A percentile compares a stretch with the other conserved stretches of the same genome.
phyloP scores from a whole-genome alignment of 2,888 invertebrate genomes.

The Rhodophaea formosa region DNA sequence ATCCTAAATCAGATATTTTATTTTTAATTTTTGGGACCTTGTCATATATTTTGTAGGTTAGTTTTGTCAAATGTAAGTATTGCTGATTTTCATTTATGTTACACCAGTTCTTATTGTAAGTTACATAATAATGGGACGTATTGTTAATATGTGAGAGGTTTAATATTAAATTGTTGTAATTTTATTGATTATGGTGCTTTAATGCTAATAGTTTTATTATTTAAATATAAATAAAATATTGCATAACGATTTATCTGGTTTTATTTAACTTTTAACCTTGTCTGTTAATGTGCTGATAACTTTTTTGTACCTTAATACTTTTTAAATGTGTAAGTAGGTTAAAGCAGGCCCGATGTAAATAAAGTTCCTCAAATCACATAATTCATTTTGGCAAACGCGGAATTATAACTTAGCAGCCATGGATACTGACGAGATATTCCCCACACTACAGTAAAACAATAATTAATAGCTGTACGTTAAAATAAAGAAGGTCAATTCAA shows the following conservation, averaged over 20 bases:
- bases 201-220: constrained; percentile 39
- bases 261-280: neutral
- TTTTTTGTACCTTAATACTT: no score
- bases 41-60: neutral
- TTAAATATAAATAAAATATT: constrained; percentile 15
- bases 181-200: constrained; percentile 65
- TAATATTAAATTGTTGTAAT: constrained; percentile 57
- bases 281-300: no score
- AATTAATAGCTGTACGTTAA: no score
- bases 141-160: constrained; percentile 56
- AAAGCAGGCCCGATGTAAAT: no score
- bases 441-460: no score
- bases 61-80: neutral
- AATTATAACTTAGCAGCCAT: no score
- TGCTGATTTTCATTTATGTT: constrained; percentile 17
- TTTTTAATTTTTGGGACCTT: neutral
- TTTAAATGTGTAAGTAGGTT: no score
- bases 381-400: no score
- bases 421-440: no score
- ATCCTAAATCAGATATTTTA: neutral
- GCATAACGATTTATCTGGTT: neutral
- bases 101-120: constrained; percentile 12
- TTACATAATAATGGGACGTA: constrained; percentile 15
- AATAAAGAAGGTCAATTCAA: no score
- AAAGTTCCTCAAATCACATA: no score